A percentile compares a stretch with the other conserved stretches of the same genome.
phyloP scores from a whole-genome alignment of 2,113 vertebrate species.

The Alectura lathami region DNA sequence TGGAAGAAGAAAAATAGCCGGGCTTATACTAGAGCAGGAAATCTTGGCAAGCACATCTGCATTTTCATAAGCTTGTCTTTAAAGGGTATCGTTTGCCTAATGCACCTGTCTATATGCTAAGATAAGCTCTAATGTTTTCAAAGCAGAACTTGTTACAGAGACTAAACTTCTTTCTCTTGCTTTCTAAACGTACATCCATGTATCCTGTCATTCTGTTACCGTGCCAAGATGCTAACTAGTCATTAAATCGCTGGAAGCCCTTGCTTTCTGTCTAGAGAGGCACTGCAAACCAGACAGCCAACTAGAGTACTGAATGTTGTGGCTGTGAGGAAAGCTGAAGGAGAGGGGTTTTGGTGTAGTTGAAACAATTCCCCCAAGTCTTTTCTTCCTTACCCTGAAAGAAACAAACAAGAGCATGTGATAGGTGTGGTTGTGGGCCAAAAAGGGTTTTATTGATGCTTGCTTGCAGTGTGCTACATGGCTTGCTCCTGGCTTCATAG shows the following conservation, averaged over 20 bases:
- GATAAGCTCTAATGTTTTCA: background rate
- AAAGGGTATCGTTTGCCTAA: constrained; percentile 1
- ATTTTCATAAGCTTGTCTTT: constrained; percentile 29
- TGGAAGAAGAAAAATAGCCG: background rate
- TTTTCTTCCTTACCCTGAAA: background rate
- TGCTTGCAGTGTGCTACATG: background rate
- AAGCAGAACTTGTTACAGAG: constrained; percentile 2
- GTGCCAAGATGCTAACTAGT: background rate
- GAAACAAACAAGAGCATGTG: background rate
- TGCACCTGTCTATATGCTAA: background rate
- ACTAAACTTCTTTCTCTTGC: background rate
- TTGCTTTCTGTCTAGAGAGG: background rate
- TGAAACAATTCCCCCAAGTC: background rate
- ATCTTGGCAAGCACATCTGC: background rate
- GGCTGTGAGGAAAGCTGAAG: background rate
- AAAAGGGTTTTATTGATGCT: background rate
- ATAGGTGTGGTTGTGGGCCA: background rate
- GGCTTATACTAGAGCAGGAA: background rate
- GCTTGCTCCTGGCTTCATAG: background rate
- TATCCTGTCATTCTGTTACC: background rate
- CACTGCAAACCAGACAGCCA: background rate
- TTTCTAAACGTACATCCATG: background rate
- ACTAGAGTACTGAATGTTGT: background rate
- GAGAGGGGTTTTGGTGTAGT: background rate
- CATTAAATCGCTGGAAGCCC: background rate